Percentiles rank a stretch among this genome's conserved stretches.
phyloP scores from a whole-genome alignment of 2,888 invertebrate genomes.

The Capitulum mitella region DNA sequence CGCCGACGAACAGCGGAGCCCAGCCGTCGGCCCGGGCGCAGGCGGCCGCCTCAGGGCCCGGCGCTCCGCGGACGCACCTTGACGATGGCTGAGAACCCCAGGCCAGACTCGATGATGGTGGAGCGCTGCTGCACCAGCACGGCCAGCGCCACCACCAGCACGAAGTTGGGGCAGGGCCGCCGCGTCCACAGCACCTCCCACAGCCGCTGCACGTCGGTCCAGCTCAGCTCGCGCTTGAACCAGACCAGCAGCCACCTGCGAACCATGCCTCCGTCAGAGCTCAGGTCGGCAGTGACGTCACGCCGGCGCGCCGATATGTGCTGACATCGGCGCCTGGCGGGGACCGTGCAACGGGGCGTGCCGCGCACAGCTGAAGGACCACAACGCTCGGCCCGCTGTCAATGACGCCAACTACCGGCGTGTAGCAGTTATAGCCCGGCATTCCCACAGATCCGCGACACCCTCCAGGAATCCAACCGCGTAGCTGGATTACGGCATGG shows the following conservation, averaged over 20 bases:
- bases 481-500: too few species aligned
- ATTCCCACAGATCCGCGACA: too few species aligned
- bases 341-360: too few species aligned
- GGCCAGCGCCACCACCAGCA: slow-evolving; percentile 84
- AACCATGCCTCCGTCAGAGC: too few species aligned
- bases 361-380: too few species aligned
- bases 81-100: slow-evolving; percentile 91
- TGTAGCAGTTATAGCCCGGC: too few species aligned
- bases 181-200: slow-evolving; percentile 68
- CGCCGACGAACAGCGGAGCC: too few species aligned
- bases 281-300: background rate
- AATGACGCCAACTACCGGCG: too few species aligned
- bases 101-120: slow-evolving; percentile 79
- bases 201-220: slow-evolving; percentile 74
- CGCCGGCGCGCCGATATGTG: background rate
- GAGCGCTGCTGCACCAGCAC: slow-evolving; percentile 84
- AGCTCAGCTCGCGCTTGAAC: slow-evolving; percentile 63
- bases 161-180: slow-evolving; percentile 85
- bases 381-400: too few species aligned
- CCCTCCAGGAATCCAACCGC: too few species aligned
- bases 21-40: background rate
- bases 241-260: slow-evolving; percentile 77
- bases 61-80: slow-evolving; percentile 55
- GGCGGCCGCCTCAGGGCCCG: background rate
- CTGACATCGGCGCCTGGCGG: too few species aligned